Conservation (phyloP, 2,113 vertebrate genomes). For the Acanthochromis polyacanthus region DNA sequence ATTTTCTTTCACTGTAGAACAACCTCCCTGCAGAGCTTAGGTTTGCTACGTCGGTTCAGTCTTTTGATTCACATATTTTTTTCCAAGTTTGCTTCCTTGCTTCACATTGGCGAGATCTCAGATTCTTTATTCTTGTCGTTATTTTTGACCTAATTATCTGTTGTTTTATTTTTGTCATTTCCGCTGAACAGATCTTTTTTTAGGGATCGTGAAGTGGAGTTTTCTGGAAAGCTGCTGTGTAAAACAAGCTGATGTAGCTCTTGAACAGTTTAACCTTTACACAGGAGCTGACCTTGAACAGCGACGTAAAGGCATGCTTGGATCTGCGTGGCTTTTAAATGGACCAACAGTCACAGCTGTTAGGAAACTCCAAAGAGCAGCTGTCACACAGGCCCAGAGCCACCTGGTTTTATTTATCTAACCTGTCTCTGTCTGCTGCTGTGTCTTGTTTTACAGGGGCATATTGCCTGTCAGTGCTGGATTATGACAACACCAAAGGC, state of each 20-base stretch:
- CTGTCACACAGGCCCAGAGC: constrained; percentile 44
- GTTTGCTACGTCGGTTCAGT: background rate
- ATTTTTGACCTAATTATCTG: background rate
- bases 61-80: background rate
- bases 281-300: background rate
- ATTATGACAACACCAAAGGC: constrained; percentile 95
- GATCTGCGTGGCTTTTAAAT: constrained; percentile 17
- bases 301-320: constrained; percentile 7
- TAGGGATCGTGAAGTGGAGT: background rate
- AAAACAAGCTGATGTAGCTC: background rate
- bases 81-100: background rate
- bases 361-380: constrained; percentile 63
- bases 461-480: constrained; percentile 95
- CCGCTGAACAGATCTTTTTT: background rate
- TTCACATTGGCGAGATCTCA: background rate
- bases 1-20: constrained; percentile 9
- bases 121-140: background rate
- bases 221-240: background rate
- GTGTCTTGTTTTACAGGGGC: constrained; percentile 85
- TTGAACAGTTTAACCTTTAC: background rate
- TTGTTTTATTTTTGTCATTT: background rate
- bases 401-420: constrained; percentile 33
- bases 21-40: background rate
- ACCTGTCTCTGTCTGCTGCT: constrained; percentile 52
- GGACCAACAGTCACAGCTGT: constrained; percentile 58